A percentile compares a stretch with the other conserved stretches of the same genome.
These are phyloP conservation scores for Squalus acanthias DNA, from an alignment of 2,797 vertebrate species.

Conservation along the genomic window DNA sequence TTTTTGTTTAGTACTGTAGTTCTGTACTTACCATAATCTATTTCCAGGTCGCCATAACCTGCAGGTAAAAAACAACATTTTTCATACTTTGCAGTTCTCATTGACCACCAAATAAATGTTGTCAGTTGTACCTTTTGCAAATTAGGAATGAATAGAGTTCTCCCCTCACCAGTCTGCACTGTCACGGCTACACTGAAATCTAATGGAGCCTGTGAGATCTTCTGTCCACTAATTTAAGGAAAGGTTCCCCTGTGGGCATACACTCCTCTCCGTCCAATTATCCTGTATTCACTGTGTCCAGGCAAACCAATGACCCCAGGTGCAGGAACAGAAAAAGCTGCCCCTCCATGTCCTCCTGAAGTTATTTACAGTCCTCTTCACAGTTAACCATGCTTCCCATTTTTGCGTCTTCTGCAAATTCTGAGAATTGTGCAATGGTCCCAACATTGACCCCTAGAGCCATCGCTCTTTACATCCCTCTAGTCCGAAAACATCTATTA, in stretches of 20 bases:
- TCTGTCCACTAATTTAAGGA: neutral
- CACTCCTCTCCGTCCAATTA: neutral
- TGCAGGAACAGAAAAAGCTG: neutral
- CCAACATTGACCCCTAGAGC: neutral
- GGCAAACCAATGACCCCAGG: neutral
- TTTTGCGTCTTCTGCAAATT: neutral
- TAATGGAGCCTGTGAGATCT: too few relatives aligned
- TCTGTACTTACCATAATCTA: neutral
- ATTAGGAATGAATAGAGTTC: neutral
- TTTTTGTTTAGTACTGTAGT: neutral
- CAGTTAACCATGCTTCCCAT: neutral
- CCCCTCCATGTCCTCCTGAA: neutral
- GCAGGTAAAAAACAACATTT: neutral
- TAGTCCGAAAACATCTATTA: too few relatives aligned
- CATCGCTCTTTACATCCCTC: neutral
- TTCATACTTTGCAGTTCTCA: neutral
- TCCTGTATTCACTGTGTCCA: neutral
- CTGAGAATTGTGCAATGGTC: neutral
- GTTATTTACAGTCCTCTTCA: neutral
- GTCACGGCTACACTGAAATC: neutral
- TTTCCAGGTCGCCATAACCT: neutral
- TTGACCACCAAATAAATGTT: neutral
- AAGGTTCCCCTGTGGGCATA: neutral
- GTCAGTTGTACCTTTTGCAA: neutral
- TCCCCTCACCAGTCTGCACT: neutral